Percentiles rank a stretch among this genome's conserved stretches.
These are phyloP conservation scores for Meloidogyne hapla DNA, from an alignment of 1,140 invertebrate species.

Conservation along the genomic window DNA sequence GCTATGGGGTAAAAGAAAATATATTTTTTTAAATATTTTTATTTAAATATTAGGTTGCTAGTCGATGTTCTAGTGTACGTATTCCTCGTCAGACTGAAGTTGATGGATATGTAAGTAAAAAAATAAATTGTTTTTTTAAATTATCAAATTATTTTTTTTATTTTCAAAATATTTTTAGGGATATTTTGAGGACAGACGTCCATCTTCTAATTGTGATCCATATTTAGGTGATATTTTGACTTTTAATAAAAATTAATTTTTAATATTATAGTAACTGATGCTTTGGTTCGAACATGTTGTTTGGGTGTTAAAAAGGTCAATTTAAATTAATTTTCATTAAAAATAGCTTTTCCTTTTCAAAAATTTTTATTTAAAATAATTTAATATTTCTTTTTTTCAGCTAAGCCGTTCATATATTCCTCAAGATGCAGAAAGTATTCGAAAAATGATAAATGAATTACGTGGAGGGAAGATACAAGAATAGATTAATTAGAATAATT, in stretches of 20 bases:
- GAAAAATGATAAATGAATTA: slow-evolving; percentile 47
- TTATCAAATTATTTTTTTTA: no score
- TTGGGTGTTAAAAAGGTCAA: slow-evolving; percentile 56
- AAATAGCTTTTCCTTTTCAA: no score
- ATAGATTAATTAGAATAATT: slow-evolving; percentile 15
- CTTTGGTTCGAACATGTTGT: slow-evolving; percentile 55
- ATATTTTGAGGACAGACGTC: slow-evolving; percentile 87
- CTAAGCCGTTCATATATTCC: slow-evolving; percentile 50
- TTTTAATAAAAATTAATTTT: not conserved
- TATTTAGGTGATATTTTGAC: slow-evolving; percentile 15
- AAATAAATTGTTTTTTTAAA: not conserved
- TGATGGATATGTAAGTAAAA: slow-evolving; percentile 68
- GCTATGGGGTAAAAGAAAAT: slow-evolving; percentile 67
- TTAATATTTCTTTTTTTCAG: not conserved
- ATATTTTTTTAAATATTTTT: no score
- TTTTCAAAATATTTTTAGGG: slow-evolving; percentile 71
- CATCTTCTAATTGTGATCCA: slow-evolving; percentile 88
- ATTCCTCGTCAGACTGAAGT: slow-evolving; percentile 80
- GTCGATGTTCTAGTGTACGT: slow-evolving; percentile 75
- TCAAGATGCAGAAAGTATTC: slow-evolving; percentile 46
- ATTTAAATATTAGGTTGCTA: slow-evolving; percentile 73
- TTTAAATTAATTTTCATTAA: no score
- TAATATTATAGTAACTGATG: slow-evolving; percentile 69
- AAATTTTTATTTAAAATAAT: no score
- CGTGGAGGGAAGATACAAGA: slow-evolving; percentile 38